A percentile compares a stretch with the other conserved stretches of the same genome.
Conservation (phyloP, 2,888 invertebrate species). For the Lithodes maja region DNA sequence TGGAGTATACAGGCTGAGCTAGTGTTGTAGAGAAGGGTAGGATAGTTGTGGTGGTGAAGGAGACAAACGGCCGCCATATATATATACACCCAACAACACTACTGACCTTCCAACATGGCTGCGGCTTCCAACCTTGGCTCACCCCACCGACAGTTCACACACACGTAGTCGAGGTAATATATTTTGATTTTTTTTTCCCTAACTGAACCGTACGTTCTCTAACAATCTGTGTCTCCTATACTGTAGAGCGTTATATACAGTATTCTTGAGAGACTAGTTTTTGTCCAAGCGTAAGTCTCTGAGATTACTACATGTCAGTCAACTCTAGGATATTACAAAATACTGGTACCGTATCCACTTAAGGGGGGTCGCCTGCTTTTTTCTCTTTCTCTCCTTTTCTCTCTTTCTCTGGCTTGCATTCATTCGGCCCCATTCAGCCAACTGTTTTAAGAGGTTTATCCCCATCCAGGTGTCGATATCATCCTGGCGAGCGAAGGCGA, state of each 20-base stretch:
- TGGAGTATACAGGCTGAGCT: background rate
- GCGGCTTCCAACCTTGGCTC: background rate
- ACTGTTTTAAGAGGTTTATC: too few species aligned
- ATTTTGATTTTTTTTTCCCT: background rate
- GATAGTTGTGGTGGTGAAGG: background rate
- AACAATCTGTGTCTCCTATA: background rate
- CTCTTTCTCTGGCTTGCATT: too few species aligned
- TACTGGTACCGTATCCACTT: too few species aligned
- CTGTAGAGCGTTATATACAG: background rate
- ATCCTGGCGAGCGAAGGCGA: too few species aligned
- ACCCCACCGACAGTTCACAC: background rate
- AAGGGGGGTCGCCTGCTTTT: too few species aligned
- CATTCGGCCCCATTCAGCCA: too few species aligned
- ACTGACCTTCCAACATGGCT: too few species aligned
- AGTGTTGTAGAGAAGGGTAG: background rate
- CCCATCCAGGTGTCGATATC: too few species aligned
- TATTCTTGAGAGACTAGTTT: background rate
- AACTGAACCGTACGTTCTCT: background rate
- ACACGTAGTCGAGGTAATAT: background rate
- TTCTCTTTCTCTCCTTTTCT: too few species aligned
- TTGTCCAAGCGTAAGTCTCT: too few species aligned
- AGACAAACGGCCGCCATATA: background rate
- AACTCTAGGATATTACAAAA: too few species aligned
- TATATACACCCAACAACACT: background rate
- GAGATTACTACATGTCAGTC: too few species aligned